A percentile compares a stretch with the other conserved stretches of the same genome.
These are phyloP conservation scores for Zenarchopterus dispar DNA, from an alignment of 2,797 vertebrate species.

Conservation along the genomic window DNA sequence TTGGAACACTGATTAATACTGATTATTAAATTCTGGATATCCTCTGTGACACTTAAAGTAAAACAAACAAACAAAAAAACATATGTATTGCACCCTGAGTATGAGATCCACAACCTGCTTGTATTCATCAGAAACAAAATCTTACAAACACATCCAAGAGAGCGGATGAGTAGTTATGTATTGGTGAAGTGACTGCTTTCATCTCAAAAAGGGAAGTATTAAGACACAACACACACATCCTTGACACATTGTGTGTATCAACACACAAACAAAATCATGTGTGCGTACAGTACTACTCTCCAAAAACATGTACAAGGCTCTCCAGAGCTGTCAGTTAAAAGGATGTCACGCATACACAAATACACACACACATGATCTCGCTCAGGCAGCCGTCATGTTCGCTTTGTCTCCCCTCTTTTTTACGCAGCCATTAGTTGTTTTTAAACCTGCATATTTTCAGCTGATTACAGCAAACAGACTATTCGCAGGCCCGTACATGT, in stretches of 20 bases:
- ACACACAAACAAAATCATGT: constrained; percentile 31
- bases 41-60: constrained; percentile 54
- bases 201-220: constrained; percentile 18
- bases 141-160: constrained; percentile 74
- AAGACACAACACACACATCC: constrained; percentile 38
- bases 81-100: constrained; percentile 48
- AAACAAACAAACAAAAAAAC: constrained; percentile 19
- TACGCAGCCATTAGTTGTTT: constrained; percentile 87
- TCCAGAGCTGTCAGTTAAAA: constrained; percentile 43
- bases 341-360: constrained; percentile 44
- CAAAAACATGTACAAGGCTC: constrained; percentile 40
- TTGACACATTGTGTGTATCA: constrained; percentile 35
- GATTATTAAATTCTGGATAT: no score
- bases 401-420: constrained; percentile 49
- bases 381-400: constrained; percentile 49
- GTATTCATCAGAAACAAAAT: constrained; percentile 72
- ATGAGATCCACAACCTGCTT: constrained; percentile 42
- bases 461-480: constrained; percentile 96
- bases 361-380: constrained; percentile 45
- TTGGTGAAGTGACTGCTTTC: constrained; percentile 32
- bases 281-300: constrained; percentile 20
- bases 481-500: constrained; percentile 89
- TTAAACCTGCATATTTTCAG: constrained; percentile 91
- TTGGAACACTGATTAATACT: constrained; percentile 12
- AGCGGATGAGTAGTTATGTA: constrained; percentile 38